phyloP scores from a whole-genome alignment of 1,140 invertebrate species.

The Drosophila elegans region DNA sequence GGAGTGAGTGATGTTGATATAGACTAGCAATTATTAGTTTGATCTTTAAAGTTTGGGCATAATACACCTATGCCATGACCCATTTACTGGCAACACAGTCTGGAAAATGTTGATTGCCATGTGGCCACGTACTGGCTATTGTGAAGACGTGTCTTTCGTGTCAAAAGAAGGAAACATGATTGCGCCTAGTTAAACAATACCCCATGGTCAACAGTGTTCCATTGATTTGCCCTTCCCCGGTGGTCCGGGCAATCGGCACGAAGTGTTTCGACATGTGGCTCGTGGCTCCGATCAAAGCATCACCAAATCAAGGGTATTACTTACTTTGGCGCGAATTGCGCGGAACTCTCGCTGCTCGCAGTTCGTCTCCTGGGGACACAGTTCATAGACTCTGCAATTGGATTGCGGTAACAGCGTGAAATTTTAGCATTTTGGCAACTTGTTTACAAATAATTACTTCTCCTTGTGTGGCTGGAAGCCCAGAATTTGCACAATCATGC shows the following conservation, averaged over 20 bases:
- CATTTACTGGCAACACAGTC: background rate
- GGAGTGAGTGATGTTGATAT: background rate
- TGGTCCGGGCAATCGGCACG: slow-evolving; percentile 50
- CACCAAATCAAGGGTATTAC: slow-evolving; percentile 44
- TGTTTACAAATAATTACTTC: slow-evolving; percentile 79
- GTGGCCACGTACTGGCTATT: slow-evolving; percentile 44
- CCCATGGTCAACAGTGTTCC: slow-evolving; percentile 38
- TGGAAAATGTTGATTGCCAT: slow-evolving; percentile 34
- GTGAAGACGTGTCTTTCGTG: slow-evolving; percentile 70
- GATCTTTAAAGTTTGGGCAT: background rate
- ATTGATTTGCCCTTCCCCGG: slow-evolving; percentile 20
- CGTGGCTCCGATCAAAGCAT: slow-evolving; percentile 29
- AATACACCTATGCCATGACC: slow-evolving; percentile 12
- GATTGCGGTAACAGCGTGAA: slow-evolving; percentile 1
- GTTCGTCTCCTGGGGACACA: slow-evolving; percentile 78
- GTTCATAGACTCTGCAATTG: slow-evolving; percentile 72
- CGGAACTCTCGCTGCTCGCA: slow-evolving; percentile 79
- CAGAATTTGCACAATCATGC: slow-evolving; percentile 83
- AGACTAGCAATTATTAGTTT: background rate
- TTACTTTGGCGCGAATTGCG: slow-evolving; percentile 79
- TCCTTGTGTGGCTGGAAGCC: slow-evolving; percentile 77
- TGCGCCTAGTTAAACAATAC: slow-evolving; percentile 38
- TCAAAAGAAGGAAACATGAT: slow-evolving; percentile 51
- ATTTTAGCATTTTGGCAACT: slow-evolving; percentile 27
- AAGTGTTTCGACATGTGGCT: slow-evolving; percentile 45